Evolutionary conservation across 2,888 invertebrate species (phyloP), one percentile per base, ranked within the genome.

Genomic region (Onchidella celtica): DNA sequence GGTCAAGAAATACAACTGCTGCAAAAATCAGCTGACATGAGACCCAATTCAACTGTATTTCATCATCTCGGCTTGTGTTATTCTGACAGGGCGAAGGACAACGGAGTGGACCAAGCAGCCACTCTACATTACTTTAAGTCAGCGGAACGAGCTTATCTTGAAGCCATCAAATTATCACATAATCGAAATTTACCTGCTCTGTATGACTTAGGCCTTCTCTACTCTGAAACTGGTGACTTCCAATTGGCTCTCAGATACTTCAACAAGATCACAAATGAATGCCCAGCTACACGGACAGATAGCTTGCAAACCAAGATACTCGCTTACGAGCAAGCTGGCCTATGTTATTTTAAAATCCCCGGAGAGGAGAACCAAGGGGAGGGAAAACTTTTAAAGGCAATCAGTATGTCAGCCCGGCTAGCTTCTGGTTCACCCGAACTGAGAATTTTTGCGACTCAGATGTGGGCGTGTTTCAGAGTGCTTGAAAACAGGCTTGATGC

Each of bases 291-390:
- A 11, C 14, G 27, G 0, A n/a, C 29, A 21, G 55, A 0, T 1
- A 0, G 55, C 9, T 21, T 70, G 3, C 0, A 32, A 2, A 70
- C 57, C 29, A 24, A 55, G 21, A 70, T 70, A 32, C 32, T 32
- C 21, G 70, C 70, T 0, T 70, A 70, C 11, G 70, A 70, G n/a
- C 70, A 70, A 32, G 70, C 70, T 55, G 70, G 55, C 27, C 6
- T 57, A 3, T 32, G 17, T 9, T 70, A 70, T 29, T 32, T 70
- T 47, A 55, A 32, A 6, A 70, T 32, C 32, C 6, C 21, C 0
- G 55, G n/a, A 0, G 0, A 14, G 0, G 21, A 70, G 29, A 6
- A n/a, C 11, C 36, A 6, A 3, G 70, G n/a, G 4, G 70, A 70
- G 29, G 21, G 2, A 4, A 70, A 70, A 55, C 32, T 70, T 6